These are phyloP conservation scores for Leptoclinus maculatus DNA, from an alignment of 2,797 vertebrate species.

Conservation along the genomic window DNA sequence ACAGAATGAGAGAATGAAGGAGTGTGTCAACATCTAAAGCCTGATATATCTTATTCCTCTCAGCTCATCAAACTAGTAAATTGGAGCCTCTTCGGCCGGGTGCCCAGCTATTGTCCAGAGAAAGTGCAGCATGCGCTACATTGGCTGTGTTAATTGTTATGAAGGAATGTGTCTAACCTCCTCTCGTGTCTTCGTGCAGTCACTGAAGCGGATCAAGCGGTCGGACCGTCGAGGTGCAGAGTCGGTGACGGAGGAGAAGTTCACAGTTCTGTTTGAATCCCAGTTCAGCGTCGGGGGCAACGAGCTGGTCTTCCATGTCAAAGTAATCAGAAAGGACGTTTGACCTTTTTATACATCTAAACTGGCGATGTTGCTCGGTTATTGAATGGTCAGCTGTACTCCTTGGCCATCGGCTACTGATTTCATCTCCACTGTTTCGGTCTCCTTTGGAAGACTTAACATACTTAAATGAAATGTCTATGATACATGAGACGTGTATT, in stretches of 20 bases:
- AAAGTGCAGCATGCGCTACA: background rate
- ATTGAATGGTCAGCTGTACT: background rate
- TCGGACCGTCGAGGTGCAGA: conserved; percentile 94
- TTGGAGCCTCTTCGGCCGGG: background rate
- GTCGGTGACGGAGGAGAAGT: conserved; percentile 96
- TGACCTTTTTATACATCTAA: background rate
- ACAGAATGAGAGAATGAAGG: background rate
- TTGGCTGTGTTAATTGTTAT: background rate
- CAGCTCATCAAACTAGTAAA: background rate
- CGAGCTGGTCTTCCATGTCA: conserved; percentile 96
- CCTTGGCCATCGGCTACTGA: background rate
- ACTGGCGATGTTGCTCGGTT: background rate
- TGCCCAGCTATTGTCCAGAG: background rate
- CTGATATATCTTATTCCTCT: background rate
- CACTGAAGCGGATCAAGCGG: conserved; percentile 95
- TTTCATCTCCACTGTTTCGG: background rate
- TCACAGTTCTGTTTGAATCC: conserved; percentile 95
- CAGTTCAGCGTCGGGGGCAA: conserved; percentile 97
- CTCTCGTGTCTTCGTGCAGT: conserved; percentile 75
- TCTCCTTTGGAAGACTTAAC: background rate
- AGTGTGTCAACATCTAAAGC: background rate
- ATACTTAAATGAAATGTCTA: background rate
- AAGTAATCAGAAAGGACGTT: conserved; percentile 79
- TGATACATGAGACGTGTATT: background rate
- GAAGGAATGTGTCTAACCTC: background rate